Evolutionary conservation across 2,113 vertebrate genomes (phyloP).

Genomic region (Callocephalon fimbriatum): DNA sequence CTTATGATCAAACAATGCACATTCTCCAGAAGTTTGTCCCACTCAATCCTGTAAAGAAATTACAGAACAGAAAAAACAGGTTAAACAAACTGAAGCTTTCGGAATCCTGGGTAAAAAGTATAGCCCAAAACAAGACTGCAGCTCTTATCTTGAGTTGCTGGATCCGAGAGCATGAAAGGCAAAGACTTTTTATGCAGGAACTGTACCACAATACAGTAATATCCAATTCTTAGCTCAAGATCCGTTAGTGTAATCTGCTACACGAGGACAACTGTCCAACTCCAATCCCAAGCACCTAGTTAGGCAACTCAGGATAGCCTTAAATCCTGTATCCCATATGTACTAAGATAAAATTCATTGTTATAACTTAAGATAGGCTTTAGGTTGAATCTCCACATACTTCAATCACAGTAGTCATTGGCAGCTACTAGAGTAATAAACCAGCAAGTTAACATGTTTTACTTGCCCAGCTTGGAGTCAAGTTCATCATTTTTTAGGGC

Average conservation of each 20-base stretch:
- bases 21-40: slow-evolving; percentile 99
- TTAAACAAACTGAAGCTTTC: not conserved
- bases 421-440: not conserved
- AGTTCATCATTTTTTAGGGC: not conserved
- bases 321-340: not conserved
- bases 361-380: not conserved
- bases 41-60: slow-evolving; percentile 89
- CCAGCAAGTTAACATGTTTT: not conserved
- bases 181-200: not conserved
- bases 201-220: not conserved
- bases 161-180: not conserved
- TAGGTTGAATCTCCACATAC: not conserved
- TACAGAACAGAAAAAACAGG: not conserved
- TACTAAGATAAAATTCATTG: not conserved
- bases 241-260: not conserved
- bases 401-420: not conserved
- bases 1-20: slow-evolving; percentile 99
- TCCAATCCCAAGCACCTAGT: not conserved
- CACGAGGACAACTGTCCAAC: fast-evolving
- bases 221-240: not conserved
- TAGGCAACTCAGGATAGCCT: not conserved
- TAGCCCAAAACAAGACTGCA: not conserved
- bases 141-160: not conserved
- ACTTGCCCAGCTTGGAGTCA: not conserved
- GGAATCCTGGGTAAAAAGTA: not conserved